A percentile compares a stretch with the other conserved stretches of the same genome.
Conservation (phyloP, 2,797 vertebrate genomes). For the Coranthus polyacanthus region DNA sequence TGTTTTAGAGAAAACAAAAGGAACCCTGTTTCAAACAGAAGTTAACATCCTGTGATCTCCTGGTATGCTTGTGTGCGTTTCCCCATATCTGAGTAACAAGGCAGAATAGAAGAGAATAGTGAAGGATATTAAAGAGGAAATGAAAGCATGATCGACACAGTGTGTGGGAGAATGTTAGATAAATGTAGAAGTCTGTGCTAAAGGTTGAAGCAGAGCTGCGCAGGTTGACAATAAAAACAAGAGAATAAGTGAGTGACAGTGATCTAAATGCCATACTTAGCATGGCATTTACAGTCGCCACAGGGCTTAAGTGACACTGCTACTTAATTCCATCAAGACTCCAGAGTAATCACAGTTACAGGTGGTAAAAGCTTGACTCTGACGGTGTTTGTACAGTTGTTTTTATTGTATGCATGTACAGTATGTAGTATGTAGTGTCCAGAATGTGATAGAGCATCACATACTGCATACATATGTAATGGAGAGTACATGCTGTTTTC, state of each 20-base stretch:
- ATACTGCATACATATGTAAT: too few relatives aligned
- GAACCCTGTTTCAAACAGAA: background rate
- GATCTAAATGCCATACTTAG: constrained; percentile 60
- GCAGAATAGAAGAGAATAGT: background rate
- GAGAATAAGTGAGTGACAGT: constrained; percentile 36
- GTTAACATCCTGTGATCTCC: background rate
- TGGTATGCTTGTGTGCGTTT: background rate
- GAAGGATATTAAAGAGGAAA: background rate
- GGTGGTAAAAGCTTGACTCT: constrained; percentile 19
- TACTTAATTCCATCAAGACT: constrained; percentile 50
- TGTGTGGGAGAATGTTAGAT: constrained; percentile 1
- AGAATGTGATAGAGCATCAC: too few relatives aligned
- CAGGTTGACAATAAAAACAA: constrained; percentile 8
- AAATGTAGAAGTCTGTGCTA: constrained; percentile 3
- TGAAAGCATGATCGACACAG: background rate
- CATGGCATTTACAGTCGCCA: constrained; percentile 70
- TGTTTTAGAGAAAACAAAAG: background rate
- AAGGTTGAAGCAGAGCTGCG: constrained; percentile 5
- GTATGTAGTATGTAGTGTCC: too few relatives aligned
- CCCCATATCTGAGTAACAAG: background rate
- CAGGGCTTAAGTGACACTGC: constrained; percentile 59
- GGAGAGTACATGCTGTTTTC: too few relatives aligned
- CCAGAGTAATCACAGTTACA: constrained; percentile 32
- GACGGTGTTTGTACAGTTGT: too few relatives aligned
- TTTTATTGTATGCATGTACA: too few relatives aligned